These are phyloP conservation scores for Cloeon dipterum DNA, from an alignment of 2,888 invertebrate genomes.

Conservation along the genomic window DNA sequence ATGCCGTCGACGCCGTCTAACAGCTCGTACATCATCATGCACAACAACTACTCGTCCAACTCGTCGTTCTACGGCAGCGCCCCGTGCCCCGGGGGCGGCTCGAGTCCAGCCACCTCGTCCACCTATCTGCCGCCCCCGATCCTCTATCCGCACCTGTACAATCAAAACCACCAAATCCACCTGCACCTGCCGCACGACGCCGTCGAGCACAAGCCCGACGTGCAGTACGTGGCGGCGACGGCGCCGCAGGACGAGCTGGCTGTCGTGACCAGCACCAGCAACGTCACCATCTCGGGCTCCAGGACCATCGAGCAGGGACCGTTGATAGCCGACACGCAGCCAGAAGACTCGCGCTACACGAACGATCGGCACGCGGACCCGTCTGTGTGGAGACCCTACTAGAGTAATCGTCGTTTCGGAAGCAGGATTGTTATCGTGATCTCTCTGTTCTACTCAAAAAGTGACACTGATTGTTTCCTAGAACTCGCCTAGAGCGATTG, in stretches of 20 bases:
- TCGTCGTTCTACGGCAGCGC: conserved; percentile 1
- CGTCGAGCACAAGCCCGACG: conserved; percentile 1
- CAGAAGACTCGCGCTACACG: conserved; percentile 6
- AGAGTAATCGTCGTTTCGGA: too few species aligned
- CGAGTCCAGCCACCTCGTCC: not conserved
- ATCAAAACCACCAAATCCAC: conserved; percentile 72
- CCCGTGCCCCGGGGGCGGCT: not conserved
- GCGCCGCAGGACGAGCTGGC: conserved; percentile 3
- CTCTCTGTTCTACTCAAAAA: too few species aligned
- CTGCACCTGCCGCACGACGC: conserved; percentile 41
- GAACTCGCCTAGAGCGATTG: too few species aligned
- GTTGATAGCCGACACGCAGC: conserved; percentile 1
- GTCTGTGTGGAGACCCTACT: conserved; percentile 16
- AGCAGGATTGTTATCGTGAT: too few species aligned
- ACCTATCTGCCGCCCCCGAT: conserved; percentile 16
- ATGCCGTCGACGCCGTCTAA: not conserved
- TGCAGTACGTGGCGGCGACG: conserved; percentile 1
- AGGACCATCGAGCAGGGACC: conserved; percentile 12
- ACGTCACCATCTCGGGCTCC: conserved; percentile 1
- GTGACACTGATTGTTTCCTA: too few species aligned
- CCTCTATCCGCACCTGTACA: conserved; percentile 52
- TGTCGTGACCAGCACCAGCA: conserved; percentile 2
- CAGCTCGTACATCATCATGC: not conserved
- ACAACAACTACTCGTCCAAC: conserved; percentile 4
- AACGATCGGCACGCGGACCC: conserved; percentile 12